Base-by-base conservation (phyloP, 2,797 vertebrate genomes). In the Gadopsis bispinosus region DNA sequence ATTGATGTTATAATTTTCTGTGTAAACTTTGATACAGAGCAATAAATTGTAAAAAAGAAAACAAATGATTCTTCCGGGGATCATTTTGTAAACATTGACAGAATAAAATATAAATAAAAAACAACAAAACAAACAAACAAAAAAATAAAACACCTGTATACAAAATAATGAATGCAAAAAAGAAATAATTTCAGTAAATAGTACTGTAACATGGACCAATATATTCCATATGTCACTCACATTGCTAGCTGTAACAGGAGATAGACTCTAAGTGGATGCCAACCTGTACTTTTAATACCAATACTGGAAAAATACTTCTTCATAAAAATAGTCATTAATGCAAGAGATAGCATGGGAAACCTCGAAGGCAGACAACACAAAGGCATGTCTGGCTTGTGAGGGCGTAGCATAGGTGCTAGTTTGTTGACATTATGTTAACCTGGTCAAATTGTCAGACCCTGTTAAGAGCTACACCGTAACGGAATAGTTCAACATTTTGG, bases 301-400 rank as follows among this genome's bases (percentile, higher is more conserved):
- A 88, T 66, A 89, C 85, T 94, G 93, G 83, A 94, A 94, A 94
- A 94, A 94, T 94, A 94, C 77, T 91, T 95, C 88, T 92, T 91
- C 91, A 95, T 91, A 92, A 95, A 94, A 95, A 95, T 93, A 93
- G 89, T 90, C 79, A 91, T 92, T 81, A 77, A 91, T 88, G 88
- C 79, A 75, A 81, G 81, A 80, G 84, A 85, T 61, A 82, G 70
- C 63, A 43, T 62, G 79, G 78, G 78, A 78, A 75, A 64, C 80
- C 77, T 85, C 75, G 29, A 59, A 80, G 79, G 84, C 84, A 68
- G 77, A 85, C 73, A 56, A 48, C 75, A 73, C 71, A 26, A 33
- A 77, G 72, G 63, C 62, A 33, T 66, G 80, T 74, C 75, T 58
- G 86, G 72, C 62, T 86, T 12, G 43, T 60, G 84, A 84, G 75